Conservation (phyloP, 2,888 invertebrate species). For the Thelaira solivaga region DNA sequence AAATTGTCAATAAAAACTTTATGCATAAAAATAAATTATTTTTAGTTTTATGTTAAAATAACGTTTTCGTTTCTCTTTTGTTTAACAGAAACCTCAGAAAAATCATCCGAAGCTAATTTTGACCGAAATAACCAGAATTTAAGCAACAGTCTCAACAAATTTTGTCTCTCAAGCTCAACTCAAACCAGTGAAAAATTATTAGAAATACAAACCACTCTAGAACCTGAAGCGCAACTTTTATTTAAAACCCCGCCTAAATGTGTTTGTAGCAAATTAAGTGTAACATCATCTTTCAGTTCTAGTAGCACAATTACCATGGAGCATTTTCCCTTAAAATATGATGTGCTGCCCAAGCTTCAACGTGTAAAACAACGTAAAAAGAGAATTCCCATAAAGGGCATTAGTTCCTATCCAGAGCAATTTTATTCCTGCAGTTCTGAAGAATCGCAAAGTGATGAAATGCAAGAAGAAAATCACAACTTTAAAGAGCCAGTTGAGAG, state of each 20-base stretch:
- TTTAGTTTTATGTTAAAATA: background rate
- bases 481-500: no score
- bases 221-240: background rate
- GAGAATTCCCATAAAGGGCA: background rate
- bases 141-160: slow-evolving; percentile 46
- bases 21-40: background rate
- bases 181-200: slow-evolving; percentile 18
- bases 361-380: background rate
- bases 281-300: slow-evolving; percentile 19
- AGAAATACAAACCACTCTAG: no score
- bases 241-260: slow-evolving; percentile 3
- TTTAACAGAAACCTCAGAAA: slow-evolving; percentile 57
- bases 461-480: background rate
- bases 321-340: slow-evolving; percentile 20
- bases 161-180: slow-evolving; percentile 22
- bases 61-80: slow-evolving; percentile 48
- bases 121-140: slow-evolving; percentile 68
- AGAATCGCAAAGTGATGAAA: slow-evolving; percentile 9
- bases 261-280: background rate
- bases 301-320: background rate
- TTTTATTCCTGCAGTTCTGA: slow-evolving; percentile 56
- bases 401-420: background rate
- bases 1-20: background rate
- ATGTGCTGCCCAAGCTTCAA: background rate
- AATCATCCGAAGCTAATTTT: slow-evolving; percentile 66